Evolutionary conservation across 2,113 vertebrate species (phyloP), one percentile per base, ranked within the genome.

Genomic region (Sceloporus undulatus): DNA sequence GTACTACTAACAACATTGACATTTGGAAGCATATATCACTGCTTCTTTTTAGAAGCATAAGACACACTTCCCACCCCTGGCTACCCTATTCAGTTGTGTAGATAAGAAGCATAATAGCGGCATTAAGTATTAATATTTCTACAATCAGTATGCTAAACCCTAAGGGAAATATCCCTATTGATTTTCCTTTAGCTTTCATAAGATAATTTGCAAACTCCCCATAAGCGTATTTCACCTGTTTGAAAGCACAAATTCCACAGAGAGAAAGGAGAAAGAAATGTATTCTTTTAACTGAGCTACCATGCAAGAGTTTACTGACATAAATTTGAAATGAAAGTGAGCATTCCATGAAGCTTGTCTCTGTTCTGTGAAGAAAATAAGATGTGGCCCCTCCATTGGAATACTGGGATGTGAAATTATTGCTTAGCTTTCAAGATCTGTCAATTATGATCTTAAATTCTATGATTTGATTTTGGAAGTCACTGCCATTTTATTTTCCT

Each of bases 121-220:
- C 71, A 92, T 90, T 93, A 91, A 91, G 18, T 70, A 82, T 87
- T 89, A 89, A 87, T 91, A 86, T 87, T 93, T 95, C 90, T 88
- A 85, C 86, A 91, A 90, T 91, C 84, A 79, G 16, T 91, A 76
- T 66, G 70, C 78, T 80, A 59, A 29, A 84, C 59, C 85, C 88
- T 88, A 80, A 86, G 91, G 90, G 85, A 95, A 95, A 91, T 87
- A 88, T 76, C 92, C 42, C 34, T 65, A 91, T 62, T 92, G 92
- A 94, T 89, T 96, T 93, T 95, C 87, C 84, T n/a, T 93, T 91
- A 42, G 76, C 87, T 56, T 92, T 86, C 73, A 92, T 87, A 75
- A 89, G 85, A 89, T 66, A 89, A 96, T 93, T 93, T 95, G 79
- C 25, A 88, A 29, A 84, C 52, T 87, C 77, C 77, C 85, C 85